Base-by-base conservation (phyloP, 1,140 invertebrate genomes). In the Drosophila sp. region DNA sequence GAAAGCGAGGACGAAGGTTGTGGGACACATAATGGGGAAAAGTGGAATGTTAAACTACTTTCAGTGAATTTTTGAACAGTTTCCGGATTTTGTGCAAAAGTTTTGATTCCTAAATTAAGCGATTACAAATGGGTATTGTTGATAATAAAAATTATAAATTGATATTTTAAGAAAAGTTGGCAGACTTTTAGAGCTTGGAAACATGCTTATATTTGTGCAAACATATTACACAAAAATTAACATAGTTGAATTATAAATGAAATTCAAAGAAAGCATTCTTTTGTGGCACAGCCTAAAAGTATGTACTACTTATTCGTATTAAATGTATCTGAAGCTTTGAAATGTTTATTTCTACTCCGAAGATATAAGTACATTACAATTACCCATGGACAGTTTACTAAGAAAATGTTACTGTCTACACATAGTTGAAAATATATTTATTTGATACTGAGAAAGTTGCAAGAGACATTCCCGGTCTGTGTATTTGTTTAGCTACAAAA, bases 11-110 rank as follows among this genome's bases (percentile, higher is more conserved):
- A 8, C 6, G 29, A 21, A 7, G 38, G 0, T 43, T 6, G 48
- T 7, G 13, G 13, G 18, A 18, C 7, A 18, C 9, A n/a, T 4
- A 41, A 48, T 53, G 21, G 51, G 64, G 29, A 59, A 66, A 59
- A 66, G 58, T 59, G 57, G 53, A 80, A 78, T 83, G 80, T 83
- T 76, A 83, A 84, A 84, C 84, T 84, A 84, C 80, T 84, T 84
- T 84, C 69, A 25, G 61, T 32, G 57, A 16, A 54, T 72, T 75
- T 76, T 56, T 67, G 32, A 27, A 45, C 41, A 45, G 48, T 57
- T 72, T 57, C 48, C 36, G 21, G 58, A 45, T 80, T 76, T 79
- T 80, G 67, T 63, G 58, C 40, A 61, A 75, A 80, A 84, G 69
- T 86, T 86, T 71, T 45, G 41, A 43, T 78, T 65, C 66, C 74